Evolutionary conservation across 2,888 invertebrate genomes (phyloP).

Genomic region (Dastarcus helophoroides): DNA sequence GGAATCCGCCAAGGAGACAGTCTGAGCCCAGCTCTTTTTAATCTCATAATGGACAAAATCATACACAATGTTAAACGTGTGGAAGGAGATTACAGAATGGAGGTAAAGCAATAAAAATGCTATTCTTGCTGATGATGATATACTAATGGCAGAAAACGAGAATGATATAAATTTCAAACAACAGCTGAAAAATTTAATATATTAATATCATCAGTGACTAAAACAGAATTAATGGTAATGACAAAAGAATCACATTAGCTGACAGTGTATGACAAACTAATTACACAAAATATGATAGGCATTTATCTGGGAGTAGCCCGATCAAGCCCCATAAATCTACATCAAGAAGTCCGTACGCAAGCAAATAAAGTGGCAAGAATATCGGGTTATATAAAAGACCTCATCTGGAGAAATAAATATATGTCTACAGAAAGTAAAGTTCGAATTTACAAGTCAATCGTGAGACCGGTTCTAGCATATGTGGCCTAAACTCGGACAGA

Average conservation of each 20-base stretch:
- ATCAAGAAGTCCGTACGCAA: constrained; percentile 7
- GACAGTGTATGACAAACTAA: constrained; percentile 2
- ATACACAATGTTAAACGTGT: background rate
- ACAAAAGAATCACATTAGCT: constrained; percentile 3
- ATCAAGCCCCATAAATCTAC: constrained; percentile 5
- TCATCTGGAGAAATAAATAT: constrained; percentile 7
- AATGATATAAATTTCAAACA: background rate
- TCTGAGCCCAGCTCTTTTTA: constrained; percentile 4
- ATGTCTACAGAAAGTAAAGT: constrained; percentile 5
- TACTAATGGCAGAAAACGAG: background rate
- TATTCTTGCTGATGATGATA: constrained; percentile 1
- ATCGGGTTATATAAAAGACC: constrained; percentile 5
- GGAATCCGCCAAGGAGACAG: constrained; percentile 3
- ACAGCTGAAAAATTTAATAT: too few relatives aligned
- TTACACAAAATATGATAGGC: constrained; percentile 3
- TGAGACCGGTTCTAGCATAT: background rate
- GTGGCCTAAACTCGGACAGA: too few relatives aligned
- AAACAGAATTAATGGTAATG: constrained; percentile 6
- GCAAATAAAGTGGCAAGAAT: constrained; percentile 7
- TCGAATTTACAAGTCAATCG: constrained; percentile 3
- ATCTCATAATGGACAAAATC: constrained; percentile 3
- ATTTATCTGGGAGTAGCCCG: constrained; percentile 4
- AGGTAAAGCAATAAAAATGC: background rate
- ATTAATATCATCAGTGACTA: constrained; percentile 1
- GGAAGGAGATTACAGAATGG: background rate